Conservation (phyloP, 2,888 invertebrate species). For the Apotomis capreana region DNA sequence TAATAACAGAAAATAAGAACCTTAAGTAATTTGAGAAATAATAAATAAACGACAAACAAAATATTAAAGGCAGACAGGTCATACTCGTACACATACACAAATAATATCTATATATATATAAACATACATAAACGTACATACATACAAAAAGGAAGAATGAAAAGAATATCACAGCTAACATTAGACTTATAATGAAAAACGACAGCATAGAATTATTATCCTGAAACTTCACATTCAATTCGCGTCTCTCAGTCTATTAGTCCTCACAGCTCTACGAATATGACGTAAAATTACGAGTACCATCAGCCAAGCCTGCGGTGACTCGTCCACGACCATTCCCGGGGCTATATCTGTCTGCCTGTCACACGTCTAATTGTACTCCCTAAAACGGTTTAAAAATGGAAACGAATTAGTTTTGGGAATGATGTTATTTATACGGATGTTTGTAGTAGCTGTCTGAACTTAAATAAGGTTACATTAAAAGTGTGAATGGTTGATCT, state of each 20-base stretch:
- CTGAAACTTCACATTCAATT: neutral
- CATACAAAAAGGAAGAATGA: too few species aligned
- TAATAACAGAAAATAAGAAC: too few species aligned
- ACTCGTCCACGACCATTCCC: slow-evolving; percentile 27
- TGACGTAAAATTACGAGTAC: slow-evolving; percentile 14
- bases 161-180: too few species aligned
- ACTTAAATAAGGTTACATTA: slow-evolving; percentile 7
- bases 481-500: slow-evolving; percentile 19
- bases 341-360: slow-evolving; percentile 38
- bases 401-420: slow-evolving; percentile 35
- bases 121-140: too few species aligned
- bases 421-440: slow-evolving; percentile 30
- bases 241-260: neutral
- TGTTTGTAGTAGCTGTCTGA: slow-evolving; percentile 14
- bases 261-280: neutral
- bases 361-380: slow-evolving; percentile 34
- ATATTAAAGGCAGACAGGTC: too few species aligned
- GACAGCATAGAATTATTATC: too few species aligned
- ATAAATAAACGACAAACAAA: too few species aligned
- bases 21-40: too few species aligned
- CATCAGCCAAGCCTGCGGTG: slow-evolving; percentile 15
- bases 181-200: too few species aligned
- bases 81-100: too few species aligned
- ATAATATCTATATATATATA: too few species aligned
- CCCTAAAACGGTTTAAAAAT: slow-evolving; percentile 40